Evolutionary conservation across 30 jellyfish, hydroid and myxozoan species (phyloP).

Genomic region (Aurelia aurita): DNA sequence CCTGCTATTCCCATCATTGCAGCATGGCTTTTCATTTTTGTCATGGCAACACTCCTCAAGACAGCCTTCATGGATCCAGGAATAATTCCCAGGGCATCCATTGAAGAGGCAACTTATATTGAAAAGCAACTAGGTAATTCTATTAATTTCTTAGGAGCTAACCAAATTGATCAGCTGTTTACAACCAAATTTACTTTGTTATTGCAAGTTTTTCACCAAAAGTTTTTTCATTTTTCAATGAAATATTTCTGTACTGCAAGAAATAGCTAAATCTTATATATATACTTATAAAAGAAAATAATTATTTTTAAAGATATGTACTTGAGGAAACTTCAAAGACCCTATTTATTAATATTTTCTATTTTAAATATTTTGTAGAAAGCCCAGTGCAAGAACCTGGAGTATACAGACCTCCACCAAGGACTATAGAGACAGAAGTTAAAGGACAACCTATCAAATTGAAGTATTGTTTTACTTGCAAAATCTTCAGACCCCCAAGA

Average conservation of each 20-base stretch:
- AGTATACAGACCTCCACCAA: constrained; percentile 93
- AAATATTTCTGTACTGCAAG: too few relatives aligned
- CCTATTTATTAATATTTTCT: too few relatives aligned
- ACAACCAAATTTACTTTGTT: too few relatives aligned
- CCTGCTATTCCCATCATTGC: constrained; percentile 94
- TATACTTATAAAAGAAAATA: too few relatives aligned
- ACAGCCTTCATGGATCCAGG: constrained; percentile 99
- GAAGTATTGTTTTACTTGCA: constrained; percentile 93
- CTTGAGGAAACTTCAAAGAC: too few relatives aligned
- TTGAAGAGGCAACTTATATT: constrained; percentile 86
- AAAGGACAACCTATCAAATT: constrained; percentile 88
- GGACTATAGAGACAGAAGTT: constrained; percentile 79
- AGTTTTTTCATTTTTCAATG: too few relatives aligned
- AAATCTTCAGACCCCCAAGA: constrained; percentile 95
- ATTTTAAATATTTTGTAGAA: constrained; percentile 5
- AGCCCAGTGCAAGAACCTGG: constrained; percentile 82
- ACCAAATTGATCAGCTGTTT: too few relatives aligned
- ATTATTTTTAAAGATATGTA: too few relatives aligned
- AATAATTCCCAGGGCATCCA: constrained; percentile 94
- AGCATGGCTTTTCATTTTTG: constrained; percentile 89
- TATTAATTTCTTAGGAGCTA: too few relatives aligned
- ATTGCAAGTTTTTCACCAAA: too few relatives aligned
- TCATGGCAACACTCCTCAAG: constrained; percentile 90
- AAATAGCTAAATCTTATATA: too few relatives aligned
- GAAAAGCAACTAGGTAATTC: constrained; percentile 81